Conservation (phyloP, 2,888 invertebrate species). For the Troilus luridus region DNA sequence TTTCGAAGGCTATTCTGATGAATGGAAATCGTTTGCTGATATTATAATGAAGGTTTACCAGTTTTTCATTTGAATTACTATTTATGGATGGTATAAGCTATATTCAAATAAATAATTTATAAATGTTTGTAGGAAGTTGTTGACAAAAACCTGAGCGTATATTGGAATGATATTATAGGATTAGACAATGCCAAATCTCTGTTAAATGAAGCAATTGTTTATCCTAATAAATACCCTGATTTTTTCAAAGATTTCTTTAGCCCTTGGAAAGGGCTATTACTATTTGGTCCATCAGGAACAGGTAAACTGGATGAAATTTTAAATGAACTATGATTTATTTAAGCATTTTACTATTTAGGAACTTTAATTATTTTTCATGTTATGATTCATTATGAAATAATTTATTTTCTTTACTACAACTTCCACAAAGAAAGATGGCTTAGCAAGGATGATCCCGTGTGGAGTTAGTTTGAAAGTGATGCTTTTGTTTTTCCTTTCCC, state of each 20-base stretch:
- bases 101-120: background rate
- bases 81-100: background rate
- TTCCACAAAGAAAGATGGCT: too few species aligned
- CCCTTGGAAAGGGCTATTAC: slow-evolving; percentile 87
- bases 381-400: background rate
- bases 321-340: background rate
- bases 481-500: too few species aligned
- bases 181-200: slow-evolving; percentile 81
- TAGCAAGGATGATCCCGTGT: too few species aligned
- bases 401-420: too few species aligned
- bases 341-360: background rate
- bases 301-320: slow-evolving; percentile 70
- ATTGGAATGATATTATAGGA: slow-evolving; percentile 88
- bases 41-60: slow-evolving; percentile 74
- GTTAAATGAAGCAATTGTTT: slow-evolving; percentile 89
- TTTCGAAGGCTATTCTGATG: slow-evolving; percentile 67
- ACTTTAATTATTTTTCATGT: background rate
- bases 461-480: too few species aligned
- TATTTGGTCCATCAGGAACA: slow-evolving; percentile 86
- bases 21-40: slow-evolving; percentile 78
- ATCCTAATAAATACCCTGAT: slow-evolving; percentile 82
- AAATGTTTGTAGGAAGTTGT: slow-evolving; percentile 73
- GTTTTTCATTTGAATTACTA: slow-evolving; percentile 65
- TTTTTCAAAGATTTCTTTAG: slow-evolving; percentile 78
- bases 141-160: slow-evolving; percentile 76